Evolutionary conservation across 2,797 vertebrate species (phyloP).

Genomic region (Numenius phaeopus): DNA sequence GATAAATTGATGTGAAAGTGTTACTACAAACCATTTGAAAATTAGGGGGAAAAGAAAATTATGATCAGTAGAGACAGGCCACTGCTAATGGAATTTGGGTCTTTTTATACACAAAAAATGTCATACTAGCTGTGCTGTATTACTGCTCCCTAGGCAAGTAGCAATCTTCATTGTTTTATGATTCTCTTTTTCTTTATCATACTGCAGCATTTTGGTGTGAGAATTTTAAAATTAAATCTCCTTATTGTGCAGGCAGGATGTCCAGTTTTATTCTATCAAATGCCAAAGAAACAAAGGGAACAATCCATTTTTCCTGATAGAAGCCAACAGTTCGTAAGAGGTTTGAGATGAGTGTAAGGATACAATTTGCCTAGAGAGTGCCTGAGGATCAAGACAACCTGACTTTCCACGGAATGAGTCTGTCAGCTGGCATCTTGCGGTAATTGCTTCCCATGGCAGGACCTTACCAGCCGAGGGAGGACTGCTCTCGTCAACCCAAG

Average conservation of each 20-base stretch:
- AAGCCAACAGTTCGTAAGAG: constrained; percentile 92
- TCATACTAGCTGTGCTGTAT: constrained; percentile 25
- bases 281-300: constrained; percentile 91
- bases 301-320: constrained; percentile 92
- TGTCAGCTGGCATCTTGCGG: constrained; percentile 97
- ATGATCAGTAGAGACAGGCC: constrained; percentile 49
- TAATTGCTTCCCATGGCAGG: constrained; percentile 99
- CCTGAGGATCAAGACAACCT: constrained; percentile 92
- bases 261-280: constrained; percentile 85
- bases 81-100: constrained; percentile 62
- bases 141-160: constrained; percentile 74
- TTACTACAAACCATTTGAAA: constrained; percentile 46
- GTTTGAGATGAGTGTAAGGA: constrained; percentile 95
- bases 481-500: constrained; percentile 85
- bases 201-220: constrained; percentile 76
- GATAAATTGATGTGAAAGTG: not conserved
- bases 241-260: constrained; percentile 79
- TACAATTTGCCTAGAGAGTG: constrained; percentile 98
- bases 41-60: constrained; percentile 45
- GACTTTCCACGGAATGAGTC: constrained; percentile 91
- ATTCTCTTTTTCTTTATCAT: constrained; percentile 74
- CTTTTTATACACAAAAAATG: constrained; percentile 58
- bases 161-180: constrained; percentile 70
- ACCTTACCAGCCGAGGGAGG: constrained; percentile 87
- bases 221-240: constrained; percentile 82